These are phyloP conservation scores for Takifugu bimaculatus DNA, from an alignment of 2,113 vertebrate genomes.

Conservation along the genomic window DNA sequence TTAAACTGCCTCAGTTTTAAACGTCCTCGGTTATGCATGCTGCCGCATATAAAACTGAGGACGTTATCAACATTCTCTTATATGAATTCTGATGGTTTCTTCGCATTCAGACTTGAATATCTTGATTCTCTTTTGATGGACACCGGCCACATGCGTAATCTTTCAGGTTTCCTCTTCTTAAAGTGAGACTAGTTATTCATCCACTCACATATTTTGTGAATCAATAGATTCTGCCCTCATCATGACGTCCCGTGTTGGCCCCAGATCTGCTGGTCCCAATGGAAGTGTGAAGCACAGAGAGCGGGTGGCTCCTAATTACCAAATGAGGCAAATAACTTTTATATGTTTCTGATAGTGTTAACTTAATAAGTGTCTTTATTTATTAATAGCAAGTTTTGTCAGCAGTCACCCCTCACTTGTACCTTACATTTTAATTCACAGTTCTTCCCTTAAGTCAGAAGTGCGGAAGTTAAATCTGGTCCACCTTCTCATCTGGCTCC, in stretches of 20 bases:
- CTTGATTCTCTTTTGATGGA: too few relatives aligned
- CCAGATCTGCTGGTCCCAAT: slow-evolving; percentile 79
- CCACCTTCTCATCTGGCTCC: slow-evolving; percentile 85
- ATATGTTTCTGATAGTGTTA: background rate
- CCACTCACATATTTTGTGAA: background rate
- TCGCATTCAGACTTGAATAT: too few relatives aligned
- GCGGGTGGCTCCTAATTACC: slow-evolving; percentile 82
- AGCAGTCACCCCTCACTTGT: too few relatives aligned
- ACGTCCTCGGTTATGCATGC: too few relatives aligned
- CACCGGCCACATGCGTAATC: too few relatives aligned
- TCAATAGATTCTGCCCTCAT: slow-evolving; percentile 31
- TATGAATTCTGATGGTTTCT: too few relatives aligned
- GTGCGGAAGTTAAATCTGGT: slow-evolving; percentile 89
- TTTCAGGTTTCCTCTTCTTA: too few relatives aligned
- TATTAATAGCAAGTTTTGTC: background rate
- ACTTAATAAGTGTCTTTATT: background rate
- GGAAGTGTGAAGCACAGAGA: slow-evolving; percentile 85
- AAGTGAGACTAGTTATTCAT: too few relatives aligned
- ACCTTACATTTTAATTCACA: slow-evolving; percentile 51
- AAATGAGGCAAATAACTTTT: slow-evolving; percentile 82
- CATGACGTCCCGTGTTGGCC: slow-evolving; percentile 88
- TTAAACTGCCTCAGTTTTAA: too few relatives aligned
- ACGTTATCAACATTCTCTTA: too few relatives aligned
- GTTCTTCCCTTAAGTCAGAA: slow-evolving; percentile 87
- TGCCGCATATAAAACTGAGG: too few relatives aligned